Percentiles rank a stretch among this genome's conserved stretches.
phyloP scores from a whole-genome alignment of 1,140 invertebrate species.

The Geopemphigus sp. region DNA sequence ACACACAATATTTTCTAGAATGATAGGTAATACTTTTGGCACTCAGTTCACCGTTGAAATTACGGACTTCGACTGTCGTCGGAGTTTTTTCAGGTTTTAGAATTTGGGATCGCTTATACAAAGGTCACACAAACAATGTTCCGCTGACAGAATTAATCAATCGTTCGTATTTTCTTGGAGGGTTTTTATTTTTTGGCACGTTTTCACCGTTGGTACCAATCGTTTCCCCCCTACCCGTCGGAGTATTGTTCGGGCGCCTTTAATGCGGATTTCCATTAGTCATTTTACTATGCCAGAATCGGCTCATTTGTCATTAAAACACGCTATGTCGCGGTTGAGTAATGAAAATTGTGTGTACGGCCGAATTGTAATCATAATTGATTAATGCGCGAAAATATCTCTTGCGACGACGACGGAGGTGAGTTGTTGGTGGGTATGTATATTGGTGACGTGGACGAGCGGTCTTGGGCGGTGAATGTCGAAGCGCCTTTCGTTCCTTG shows the following conservation, averaged over 20 bases:
- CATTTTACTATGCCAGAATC: constrained; percentile 27
- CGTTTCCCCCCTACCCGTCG: background rate
- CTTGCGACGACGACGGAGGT: background rate
- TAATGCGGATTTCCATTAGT: constrained; percentile 34
- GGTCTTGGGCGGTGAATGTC: background rate
- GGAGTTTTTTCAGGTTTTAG: background rate
- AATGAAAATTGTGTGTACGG: constrained; percentile 20
- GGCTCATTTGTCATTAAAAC: constrained; percentile 48
- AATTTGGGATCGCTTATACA: constrained; percentile 4
- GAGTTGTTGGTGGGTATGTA: background rate
- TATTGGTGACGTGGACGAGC: background rate
- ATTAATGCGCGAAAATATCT: constrained; percentile 34
- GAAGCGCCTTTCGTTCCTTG: no score
- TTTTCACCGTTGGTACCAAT: constrained; percentile 27
- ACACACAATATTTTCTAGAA: background rate
- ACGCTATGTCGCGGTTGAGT: constrained; percentile 37
- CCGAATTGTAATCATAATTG: constrained; percentile 30
- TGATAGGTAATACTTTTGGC: background rate
- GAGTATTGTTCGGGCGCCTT: background rate
- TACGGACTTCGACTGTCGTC: background rate
- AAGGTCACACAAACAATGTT: background rate
- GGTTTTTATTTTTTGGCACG: background rate
- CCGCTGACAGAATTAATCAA: constrained; percentile 20
- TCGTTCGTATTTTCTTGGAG: background rate
- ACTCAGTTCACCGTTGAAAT: background rate